Base-by-base conservation (phyloP, 2,888 invertebrate genomes). In the Cacoxenus indagator region DNA sequence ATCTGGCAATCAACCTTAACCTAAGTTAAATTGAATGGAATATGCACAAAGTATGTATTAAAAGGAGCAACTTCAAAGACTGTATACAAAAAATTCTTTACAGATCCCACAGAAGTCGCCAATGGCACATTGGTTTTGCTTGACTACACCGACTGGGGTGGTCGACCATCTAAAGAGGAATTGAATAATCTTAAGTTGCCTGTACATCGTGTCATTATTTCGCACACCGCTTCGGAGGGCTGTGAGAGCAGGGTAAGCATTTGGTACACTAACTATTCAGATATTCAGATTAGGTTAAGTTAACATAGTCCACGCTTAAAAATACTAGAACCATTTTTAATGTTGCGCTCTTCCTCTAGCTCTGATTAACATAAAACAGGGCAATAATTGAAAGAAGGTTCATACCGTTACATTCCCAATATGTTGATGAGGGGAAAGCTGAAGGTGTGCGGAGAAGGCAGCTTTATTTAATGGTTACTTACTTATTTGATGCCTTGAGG, bases 161-260 rank as follows among this genome's bases (percentile, higher is more conserved):
- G 93, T 0, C 91, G 92, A 81, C 92, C 92, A 0, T 90, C 91
- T 0, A 89, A 86, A 27, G 2, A 24, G 0, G 74, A 77, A 0
- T 70, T 91, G 65, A 84, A 86, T 9, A 75, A 76, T 3, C 88
- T 89, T 0, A 89, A 89, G 0, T 88, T 90, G 81, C 91, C 91
- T n/a, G 88, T 89, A 14, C 86, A 88, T 4, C 86, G 88, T 59
- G 91, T 92, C 0, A 90, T 93, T 61, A 92, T 93, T 67, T 89
- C 91, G 0, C 93, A 93, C 74, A 92, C 93, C 0, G 93, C 91
- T 1, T 91, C 92, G 0, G 91, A 91, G 71, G 88, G 87, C 64
- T 93, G 93, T 79, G 74, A 81, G 6, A 88, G 88, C 8, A 90
- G 90, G 88, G 91, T 91, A 75, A 78, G 77, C 67, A 22, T 22